Base-by-base conservation (phyloP, 2,113 vertebrate genomes). In the Clupea harengus region DNA sequence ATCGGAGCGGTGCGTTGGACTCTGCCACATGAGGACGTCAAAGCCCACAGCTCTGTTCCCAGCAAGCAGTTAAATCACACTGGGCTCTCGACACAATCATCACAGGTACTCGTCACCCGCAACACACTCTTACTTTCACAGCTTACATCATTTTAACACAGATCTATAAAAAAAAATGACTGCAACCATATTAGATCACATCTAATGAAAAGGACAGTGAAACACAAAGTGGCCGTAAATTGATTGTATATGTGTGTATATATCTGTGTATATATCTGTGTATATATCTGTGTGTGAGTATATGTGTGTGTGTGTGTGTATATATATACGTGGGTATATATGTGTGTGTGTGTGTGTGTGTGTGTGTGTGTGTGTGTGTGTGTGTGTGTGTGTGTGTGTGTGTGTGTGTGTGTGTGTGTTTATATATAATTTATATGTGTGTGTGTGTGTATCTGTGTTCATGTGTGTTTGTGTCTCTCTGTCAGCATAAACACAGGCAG, bases 41-140 rank as follows among this genome's bases (percentile, higher is more conserved):
- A 94, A 88, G 84, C 85, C 32, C 92, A 94, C 91, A 95, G 92
- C 87, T 95, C 95, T 0, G 92, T 85, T 45, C 95, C 95, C 32
- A 93, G 82, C 86, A 81, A 52, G n/a, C 20, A 81, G 4, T 20
- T 81, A 72, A 90, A 46, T n/a, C 64, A 39, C 84, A 75, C 0
- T 22, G 81, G 22, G 47, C 50, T 22, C 84, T 50, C 75, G 64
- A 86, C 88, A 54, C 75, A 5, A 15, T 86, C 72, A 32, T 10
- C 90, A n/a, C 93, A 94, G 91, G 95, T 95, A 87, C 10, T 39
- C 39, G 22, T 6, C 1, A 44, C 57, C 25, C n/a, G 2, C 7
- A 9, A 39, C 52, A 57, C 32, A 54, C 2, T 46, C 45, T 49
- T 39, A 39, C 39, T 39, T 39, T 52, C 46, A 78, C 81, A 84